Base-by-base conservation (phyloP, 2,888 invertebrate genomes). In the Drosophila phalerata region DNA sequence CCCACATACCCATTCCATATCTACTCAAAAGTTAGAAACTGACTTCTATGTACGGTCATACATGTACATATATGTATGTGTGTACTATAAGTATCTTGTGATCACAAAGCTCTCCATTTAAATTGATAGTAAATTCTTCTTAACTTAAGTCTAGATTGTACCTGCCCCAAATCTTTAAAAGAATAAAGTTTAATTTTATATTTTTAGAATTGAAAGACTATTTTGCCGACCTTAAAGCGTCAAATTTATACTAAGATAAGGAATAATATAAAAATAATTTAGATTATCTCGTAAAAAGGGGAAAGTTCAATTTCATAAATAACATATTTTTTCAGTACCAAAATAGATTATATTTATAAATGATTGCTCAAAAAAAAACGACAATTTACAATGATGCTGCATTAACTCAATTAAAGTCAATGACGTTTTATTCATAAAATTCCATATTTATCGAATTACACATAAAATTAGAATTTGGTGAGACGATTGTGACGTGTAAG, bases 91-190 rank as follows among this genome's bases (percentile, higher is more conserved):
- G 37, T 32, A 11, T 3, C 37, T 22, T 45, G 17, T 32, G 34
- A 47, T 48, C 11, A 19, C 19, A 58, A 19, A 30, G n/a, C 28
- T 42, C 30, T 10, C 11, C 9, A 30, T 15, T 45, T 32, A 19
- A 43, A 25, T n/a, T 42, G 30, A 19, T 15, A 13, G 11, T 8
- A 70, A 69, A 34, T 55, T 53, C 13, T 28, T 32, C 38, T 40
- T 15, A 3, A 6, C 38, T 37, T 38, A 15, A 28, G 10, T 1
- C 4, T 28, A 47, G 45, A 25, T 22, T 22, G 34, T 51, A 37
- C 4, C 9, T 22, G 9, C 1, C n/a, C 22, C 1, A 37, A 34
- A 40, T 40, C 17, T 9, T 40, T 40, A 3, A 19, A 5, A 42
- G 17, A 42, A 42, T 52, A n/a, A 15, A 37, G 11, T 40, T 11